Evolutionary conservation across 2,797 vertebrate genomes (phyloP).

Genomic region (Manis crassicaudata): DNA sequence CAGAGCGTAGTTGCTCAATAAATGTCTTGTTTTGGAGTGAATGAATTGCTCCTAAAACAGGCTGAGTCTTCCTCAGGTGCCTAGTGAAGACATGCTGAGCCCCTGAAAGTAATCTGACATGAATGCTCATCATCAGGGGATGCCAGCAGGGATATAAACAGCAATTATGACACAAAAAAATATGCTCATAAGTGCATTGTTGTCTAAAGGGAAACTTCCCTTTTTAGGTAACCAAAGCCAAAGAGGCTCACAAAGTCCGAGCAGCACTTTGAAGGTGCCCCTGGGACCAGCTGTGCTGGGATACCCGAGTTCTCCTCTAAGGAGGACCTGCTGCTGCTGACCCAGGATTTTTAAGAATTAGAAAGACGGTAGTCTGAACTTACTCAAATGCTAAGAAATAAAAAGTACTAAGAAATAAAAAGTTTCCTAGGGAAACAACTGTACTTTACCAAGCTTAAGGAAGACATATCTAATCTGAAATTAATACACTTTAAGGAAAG

Average conservation of each 20-base stretch:
- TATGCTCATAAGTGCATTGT: background rate
- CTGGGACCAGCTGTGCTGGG: background rate
- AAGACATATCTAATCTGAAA: conserved; percentile 4
- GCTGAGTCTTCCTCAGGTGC: background rate
- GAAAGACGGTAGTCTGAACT: background rate
- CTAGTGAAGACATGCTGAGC: background rate
- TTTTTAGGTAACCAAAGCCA: background rate
- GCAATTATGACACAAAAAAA: background rate
- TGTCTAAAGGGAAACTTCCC: conserved; percentile 19
- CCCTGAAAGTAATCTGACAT: background rate
- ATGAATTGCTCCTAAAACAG: background rate
- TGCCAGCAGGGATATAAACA: background rate
- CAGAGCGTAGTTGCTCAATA: background rate
- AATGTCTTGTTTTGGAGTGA: background rate
- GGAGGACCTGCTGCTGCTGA: background rate
- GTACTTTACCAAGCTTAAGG: conserved; percentile 23
- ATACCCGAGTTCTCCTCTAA: background rate
- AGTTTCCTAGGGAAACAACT: background rate
- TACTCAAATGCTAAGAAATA: background rate
- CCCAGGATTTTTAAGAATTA: background rate
- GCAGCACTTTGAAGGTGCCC: background rate
- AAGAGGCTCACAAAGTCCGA: background rate
- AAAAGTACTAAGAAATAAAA: background rate
- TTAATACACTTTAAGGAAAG: conserved; percentile 37
- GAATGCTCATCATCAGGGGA: background rate